These are phyloP conservation scores for Riptortus pedestris DNA, from an alignment of 1,140 invertebrate species.

Conservation along the genomic window DNA sequence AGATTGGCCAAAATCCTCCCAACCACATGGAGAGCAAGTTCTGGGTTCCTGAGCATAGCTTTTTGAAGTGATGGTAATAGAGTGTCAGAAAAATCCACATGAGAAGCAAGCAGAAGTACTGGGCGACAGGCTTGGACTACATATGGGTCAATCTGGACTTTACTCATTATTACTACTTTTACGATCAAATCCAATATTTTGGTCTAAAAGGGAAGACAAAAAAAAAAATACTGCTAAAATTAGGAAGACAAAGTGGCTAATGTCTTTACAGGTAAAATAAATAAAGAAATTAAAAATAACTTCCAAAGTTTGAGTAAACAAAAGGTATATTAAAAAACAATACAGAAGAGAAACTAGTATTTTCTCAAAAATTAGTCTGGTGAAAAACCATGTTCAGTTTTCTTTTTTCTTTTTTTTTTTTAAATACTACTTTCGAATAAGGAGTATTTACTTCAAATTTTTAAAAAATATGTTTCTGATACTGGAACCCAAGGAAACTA, in stretches of 20 bases:
- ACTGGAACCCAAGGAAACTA: no score
- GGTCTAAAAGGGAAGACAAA: slow-evolving; percentile 39
- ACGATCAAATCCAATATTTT: slow-evolving; percentile 62
- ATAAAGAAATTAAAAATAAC: no score
- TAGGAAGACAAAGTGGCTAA: slow-evolving; percentile 19
- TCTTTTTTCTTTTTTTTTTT: no score
- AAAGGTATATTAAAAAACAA: background rate
- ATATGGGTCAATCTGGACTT: slow-evolving; percentile 58
- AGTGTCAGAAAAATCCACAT: slow-evolving; percentile 62
- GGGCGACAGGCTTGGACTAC: slow-evolving; percentile 53
- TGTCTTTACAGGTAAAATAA: slow-evolving; percentile 28
- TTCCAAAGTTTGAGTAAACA: slow-evolving; percentile 21
- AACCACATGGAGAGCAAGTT: slow-evolving; percentile 75
- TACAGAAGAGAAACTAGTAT: no score
- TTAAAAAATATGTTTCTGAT: no score
- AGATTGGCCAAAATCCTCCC: slow-evolving; percentile 59
- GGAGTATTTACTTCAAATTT: no score
- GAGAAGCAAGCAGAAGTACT: slow-evolving; percentile 51
- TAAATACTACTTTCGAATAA: no score
- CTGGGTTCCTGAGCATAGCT: slow-evolving; percentile 85
- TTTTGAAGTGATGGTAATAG: slow-evolving; percentile 80
- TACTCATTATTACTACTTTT: slow-evolving; percentile 70
- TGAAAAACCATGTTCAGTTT: no score
- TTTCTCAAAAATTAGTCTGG: no score
- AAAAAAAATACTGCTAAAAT: no score